Conservation (phyloP, 2,113 vertebrate species). For the Micronycteris hirsuta region DNA sequence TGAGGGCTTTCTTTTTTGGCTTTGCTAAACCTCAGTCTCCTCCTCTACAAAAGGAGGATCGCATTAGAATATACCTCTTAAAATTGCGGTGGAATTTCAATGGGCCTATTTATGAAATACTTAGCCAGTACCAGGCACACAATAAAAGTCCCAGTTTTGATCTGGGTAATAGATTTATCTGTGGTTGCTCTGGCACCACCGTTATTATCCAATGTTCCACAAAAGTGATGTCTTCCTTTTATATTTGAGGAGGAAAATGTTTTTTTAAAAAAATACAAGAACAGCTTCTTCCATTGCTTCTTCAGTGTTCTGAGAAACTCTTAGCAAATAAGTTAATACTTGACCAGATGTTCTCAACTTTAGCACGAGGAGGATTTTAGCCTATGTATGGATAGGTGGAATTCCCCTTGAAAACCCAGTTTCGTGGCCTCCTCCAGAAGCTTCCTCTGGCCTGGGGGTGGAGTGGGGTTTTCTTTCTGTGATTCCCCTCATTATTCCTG, state of each 20-base stretch:
- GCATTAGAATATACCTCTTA: not conserved
- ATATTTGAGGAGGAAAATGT: not conserved
- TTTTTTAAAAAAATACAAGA: not conserved
- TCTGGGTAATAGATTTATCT: not conserved
- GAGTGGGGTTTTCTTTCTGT: not conserved
- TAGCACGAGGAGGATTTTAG: not conserved
- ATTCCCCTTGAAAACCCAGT: not conserved
- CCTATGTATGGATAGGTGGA: not conserved
- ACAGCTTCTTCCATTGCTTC: not conserved
- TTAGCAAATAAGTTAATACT: not conserved
- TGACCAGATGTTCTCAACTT: not conserved
- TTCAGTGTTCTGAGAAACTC: not conserved
- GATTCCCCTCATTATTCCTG: not conserved
- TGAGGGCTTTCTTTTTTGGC: not conserved
- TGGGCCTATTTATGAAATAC: not conserved
- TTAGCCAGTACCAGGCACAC: not conserved
- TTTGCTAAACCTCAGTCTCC: not conserved
- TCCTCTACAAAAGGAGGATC: not conserved
- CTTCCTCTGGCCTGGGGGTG: not conserved
- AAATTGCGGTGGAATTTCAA: not conserved
- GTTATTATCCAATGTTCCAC: not conserved
- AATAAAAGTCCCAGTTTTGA: not conserved
- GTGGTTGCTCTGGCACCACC: not conserved
- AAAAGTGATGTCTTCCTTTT: not conserved
- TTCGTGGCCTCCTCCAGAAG: not conserved